Percentiles rank a stretch among this genome's conserved stretches.
Evolutionary conservation across 2,888 invertebrate species (phyloP).

Genomic region (Agriopis leucophaearia): DNA sequence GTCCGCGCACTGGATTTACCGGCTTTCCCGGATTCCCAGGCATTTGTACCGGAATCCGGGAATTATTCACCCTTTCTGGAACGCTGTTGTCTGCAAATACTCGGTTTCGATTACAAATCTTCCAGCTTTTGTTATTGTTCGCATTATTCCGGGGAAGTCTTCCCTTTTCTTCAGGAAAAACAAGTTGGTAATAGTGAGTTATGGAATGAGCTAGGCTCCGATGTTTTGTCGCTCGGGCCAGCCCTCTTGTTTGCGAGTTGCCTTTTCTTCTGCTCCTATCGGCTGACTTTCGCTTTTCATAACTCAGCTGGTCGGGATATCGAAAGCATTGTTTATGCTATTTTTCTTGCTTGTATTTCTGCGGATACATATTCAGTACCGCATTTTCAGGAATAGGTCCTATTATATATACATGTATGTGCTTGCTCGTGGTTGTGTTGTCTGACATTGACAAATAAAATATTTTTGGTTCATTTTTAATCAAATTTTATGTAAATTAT

Average conservation of each 20-base stretch:
- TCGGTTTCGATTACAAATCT: slow-evolving; percentile 63
- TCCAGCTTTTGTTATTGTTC: slow-evolving; percentile 48
- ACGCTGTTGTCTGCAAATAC: slow-evolving; percentile 54
- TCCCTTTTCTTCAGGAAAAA: slow-evolving; percentile 58
- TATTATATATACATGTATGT: background rate
- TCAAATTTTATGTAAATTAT: slow-evolving; percentile 15
- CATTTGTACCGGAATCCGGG: slow-evolving; percentile 63
- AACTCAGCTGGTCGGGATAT: slow-evolving; percentile 34
- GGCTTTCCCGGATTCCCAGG: slow-evolving; percentile 62
- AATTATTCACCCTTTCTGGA: slow-evolving; percentile 79
- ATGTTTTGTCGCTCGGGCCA: slow-evolving; percentile 39
- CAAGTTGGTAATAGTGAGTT: slow-evolving; percentile 75
- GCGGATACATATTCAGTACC: slow-evolving; percentile 22
- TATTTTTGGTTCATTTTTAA: background rate
- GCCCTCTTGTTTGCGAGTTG: slow-evolving; percentile 36
- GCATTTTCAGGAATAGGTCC: background rate
- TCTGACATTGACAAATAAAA: background rate
- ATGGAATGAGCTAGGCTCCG: slow-evolving; percentile 48
- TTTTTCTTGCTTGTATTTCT: slow-evolving; percentile 32
- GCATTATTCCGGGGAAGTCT: slow-evolving; percentile 36
- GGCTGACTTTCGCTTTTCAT: slow-evolving; percentile 37
- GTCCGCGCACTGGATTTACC: slow-evolving; percentile 71
- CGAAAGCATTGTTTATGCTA: slow-evolving; percentile 33
- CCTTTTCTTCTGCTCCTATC: slow-evolving; percentile 15
- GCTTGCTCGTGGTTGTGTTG: background rate